phyloP scores from a whole-genome alignment of 2,888 invertebrate genomes.

The Ferrisia virgata region DNA sequence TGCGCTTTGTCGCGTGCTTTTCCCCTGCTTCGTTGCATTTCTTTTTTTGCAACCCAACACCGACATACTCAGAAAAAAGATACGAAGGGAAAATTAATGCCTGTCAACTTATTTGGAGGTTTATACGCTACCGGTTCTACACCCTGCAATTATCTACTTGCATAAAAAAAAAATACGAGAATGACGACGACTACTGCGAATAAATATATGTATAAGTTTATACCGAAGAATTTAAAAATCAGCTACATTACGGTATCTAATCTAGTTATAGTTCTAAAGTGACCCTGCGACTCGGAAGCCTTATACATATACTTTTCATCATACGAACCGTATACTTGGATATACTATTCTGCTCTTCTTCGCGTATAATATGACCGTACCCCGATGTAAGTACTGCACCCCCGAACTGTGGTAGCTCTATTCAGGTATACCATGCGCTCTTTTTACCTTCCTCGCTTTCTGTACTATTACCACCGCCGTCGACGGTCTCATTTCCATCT shows the following conservation, averaged over 20 bases:
- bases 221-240: conserved; percentile 14
- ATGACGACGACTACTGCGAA: neutral
- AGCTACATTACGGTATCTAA: conserved; percentile 13
- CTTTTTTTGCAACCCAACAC: neutral
- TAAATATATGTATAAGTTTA: neutral
- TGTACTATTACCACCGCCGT: neutral
- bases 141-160: neutral
- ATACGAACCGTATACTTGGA: conserved; percentile 1
- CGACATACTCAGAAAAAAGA: neutral
- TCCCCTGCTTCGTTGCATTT: neutral
- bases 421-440: neutral
- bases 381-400: neutral
- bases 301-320: conserved; percentile 18
- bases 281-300: conserved; percentile 30
- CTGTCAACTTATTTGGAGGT: neutral
- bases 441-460: neutral
- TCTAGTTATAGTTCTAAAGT: conserved; percentile 24
- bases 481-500: neutral
- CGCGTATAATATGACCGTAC: conserved; percentile 11
- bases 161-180: neutral
- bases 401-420: neutral
- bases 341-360: neutral
- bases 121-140: neutral
- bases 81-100: neutral
- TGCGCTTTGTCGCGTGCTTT: conserved; percentile 10